Percentiles rank a stretch among this genome's conserved stretches.
phyloP scores from a whole-genome alignment of 2,113 vertebrate species.

The Phalacrocorax brasilianus region DNA sequence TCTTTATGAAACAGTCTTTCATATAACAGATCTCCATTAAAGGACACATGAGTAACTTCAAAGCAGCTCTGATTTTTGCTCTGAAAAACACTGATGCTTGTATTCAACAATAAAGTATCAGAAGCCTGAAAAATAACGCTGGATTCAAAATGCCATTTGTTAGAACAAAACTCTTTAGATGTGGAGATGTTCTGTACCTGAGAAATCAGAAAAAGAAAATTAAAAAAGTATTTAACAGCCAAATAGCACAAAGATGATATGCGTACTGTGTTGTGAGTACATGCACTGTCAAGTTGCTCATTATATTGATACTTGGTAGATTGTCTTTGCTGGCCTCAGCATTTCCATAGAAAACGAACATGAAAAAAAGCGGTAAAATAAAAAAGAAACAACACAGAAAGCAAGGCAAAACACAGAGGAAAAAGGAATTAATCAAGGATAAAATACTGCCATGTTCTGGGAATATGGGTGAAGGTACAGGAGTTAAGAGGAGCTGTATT shows the following conservation, averaged over 20 bases:
- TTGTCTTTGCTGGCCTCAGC: background rate
- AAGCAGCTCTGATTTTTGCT: background rate
- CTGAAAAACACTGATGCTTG: background rate
- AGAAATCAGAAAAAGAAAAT: conserved; percentile 40
- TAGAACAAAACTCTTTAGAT: conserved; percentile 15
- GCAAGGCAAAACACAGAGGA: background rate
- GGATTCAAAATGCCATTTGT: conserved; percentile 40
- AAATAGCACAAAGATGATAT: background rate
- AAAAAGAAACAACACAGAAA: background rate
- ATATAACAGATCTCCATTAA: background rate
- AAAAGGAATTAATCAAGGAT: background rate
- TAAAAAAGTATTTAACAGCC: background rate
- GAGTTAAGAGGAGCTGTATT: background rate
- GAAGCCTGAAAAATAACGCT: conserved; percentile 44
- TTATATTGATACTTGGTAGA: background rate
- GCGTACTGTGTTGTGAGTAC: background rate
- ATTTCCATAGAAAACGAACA: background rate
- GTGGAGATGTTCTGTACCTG: conserved; percentile 10
- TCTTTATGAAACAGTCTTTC: background rate
- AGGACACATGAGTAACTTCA: background rate
- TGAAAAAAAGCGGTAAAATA: background rate
- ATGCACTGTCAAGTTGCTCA: background rate
- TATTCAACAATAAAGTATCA: background rate
- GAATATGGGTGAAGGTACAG: background rate
- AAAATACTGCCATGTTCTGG: background rate